Conservation (phyloP, 1,140 invertebrate genomes). For the Wiebesia pumilae region DNA sequence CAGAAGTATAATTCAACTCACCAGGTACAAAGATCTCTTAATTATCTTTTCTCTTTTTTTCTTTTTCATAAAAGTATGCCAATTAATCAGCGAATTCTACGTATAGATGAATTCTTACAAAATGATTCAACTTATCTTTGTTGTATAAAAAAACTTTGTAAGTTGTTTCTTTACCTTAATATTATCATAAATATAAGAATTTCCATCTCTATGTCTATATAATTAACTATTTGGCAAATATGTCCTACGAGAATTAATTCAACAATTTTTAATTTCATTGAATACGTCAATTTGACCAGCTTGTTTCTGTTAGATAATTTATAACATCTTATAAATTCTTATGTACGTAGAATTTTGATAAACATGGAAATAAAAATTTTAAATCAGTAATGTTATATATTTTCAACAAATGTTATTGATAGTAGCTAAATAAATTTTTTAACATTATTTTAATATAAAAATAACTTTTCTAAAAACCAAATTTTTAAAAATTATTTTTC, state of each 20-base stretch:
- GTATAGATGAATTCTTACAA: background rate
- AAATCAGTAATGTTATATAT: background rate
- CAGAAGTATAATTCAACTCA: slow-evolving; percentile 3
- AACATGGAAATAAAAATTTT: slow-evolving; percentile 21
- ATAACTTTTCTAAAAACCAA: too few relatives aligned
- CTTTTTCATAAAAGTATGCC: slow-evolving; percentile 29
- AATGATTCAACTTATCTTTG: slow-evolving; percentile 17
- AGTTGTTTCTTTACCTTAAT: slow-evolving; percentile 5
- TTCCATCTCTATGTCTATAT: background rate
- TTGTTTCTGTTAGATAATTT: background rate
- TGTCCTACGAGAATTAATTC: background rate
- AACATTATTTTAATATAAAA: too few relatives aligned
- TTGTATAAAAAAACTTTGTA: slow-evolving; percentile 33
- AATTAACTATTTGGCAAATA: slow-evolving; percentile 29
- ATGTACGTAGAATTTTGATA: background rate
- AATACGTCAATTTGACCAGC: background rate
- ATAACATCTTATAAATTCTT: slow-evolving; percentile 12
- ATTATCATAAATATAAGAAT: slow-evolving; percentile 13
- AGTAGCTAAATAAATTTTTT: background rate
- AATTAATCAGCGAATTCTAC: background rate
- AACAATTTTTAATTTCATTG: slow-evolving; percentile 35
- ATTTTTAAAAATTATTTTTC: too few relatives aligned
- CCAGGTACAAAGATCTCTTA: slow-evolving; percentile 45
- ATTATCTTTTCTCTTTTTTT: slow-evolving; percentile 20
- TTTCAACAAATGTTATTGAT: too few relatives aligned